Evolutionary conservation across 1,140 invertebrate genomes (phyloP).

Genomic region (Drosophila pruinosa): DNA sequence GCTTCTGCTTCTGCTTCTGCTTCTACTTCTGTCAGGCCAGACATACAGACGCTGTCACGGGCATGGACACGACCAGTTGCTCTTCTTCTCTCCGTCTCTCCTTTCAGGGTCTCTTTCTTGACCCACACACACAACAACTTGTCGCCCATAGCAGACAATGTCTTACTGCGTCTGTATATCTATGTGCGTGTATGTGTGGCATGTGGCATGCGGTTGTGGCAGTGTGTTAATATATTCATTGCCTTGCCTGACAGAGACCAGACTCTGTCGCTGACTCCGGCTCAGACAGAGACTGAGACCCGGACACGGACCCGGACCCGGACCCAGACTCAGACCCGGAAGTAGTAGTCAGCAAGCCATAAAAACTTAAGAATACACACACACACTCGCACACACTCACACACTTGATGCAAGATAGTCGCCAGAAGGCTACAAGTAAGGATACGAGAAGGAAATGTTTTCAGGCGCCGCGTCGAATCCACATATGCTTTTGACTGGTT

Average conservation of each 20-base stretch:
- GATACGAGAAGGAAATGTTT: conserved; percentile 46
- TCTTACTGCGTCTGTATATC: conserved; percentile 13
- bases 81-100: background rate
- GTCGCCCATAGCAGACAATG: conserved; percentile 36
- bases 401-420: conserved; percentile 14
- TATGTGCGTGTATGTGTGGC: conserved; percentile 31
- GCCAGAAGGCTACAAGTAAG: conserved; percentile 34
- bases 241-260: conserved; percentile 44
- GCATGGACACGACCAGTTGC: background rate
- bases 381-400: conserved; percentile 16
- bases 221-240: conserved; percentile 79
- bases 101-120: conserved; percentile 2
- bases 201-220: conserved; percentile 28
- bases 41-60: conserved; percentile 27
- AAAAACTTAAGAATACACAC: conserved; percentile 74
- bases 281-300: background rate
- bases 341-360: conserved; percentile 80
- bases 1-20: too few species aligned
- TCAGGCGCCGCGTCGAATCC: conserved; percentile 52
- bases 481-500: conserved; percentile 72
- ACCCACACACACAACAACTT: conserved; percentile 32
- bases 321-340: conserved; percentile 60
- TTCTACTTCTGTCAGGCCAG: too few species aligned
- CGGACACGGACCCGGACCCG: conserved; percentile 37
- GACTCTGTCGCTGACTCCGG: conserved; percentile 9